A percentile compares a stretch with the other conserved stretches of the same genome.
phyloP scores from a whole-genome alignment of 2,797 vertebrate species.

The Leucoraja ocellata region DNA sequence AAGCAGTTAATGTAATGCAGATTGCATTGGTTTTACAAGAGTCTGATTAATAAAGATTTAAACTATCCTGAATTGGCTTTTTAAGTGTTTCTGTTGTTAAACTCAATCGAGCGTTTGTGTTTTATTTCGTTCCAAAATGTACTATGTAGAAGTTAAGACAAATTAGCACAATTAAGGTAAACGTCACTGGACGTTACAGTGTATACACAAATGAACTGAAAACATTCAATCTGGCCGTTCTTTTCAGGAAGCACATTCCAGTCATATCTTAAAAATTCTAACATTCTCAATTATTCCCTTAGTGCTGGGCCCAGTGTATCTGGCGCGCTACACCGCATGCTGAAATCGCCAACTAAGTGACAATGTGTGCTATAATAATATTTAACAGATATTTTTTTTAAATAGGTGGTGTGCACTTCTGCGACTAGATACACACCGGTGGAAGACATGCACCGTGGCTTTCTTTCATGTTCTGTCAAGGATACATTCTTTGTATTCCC shows the following conservation, averaged over 20 bases:
- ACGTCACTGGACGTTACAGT: neutral
- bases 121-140: conserved; percentile 57
- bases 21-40: conserved; percentile 81
- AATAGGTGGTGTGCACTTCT: neutral
- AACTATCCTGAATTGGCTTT: conserved; percentile 78
- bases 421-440: too few relatives aligned
- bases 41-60: conserved; percentile 91
- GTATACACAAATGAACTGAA: neutral
- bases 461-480: neutral
- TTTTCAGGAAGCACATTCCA: neutral
- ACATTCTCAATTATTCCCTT: neutral
- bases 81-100: conserved; percentile 84
- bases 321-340: neutral
- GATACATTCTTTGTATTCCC: neutral
- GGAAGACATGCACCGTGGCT: neutral
- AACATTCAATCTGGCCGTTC: neutral
- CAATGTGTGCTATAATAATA: neutral
- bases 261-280: neutral
- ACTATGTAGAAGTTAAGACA: neutral
- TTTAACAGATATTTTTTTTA: neutral
- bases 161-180: conserved; percentile 25
- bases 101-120: conserved; percentile 76
- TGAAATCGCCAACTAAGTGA: neutral
- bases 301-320: neutral
- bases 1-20: conserved; percentile 95